Conservation (phyloP, 2,888 invertebrate species). For the Andrena praecox region DNA sequence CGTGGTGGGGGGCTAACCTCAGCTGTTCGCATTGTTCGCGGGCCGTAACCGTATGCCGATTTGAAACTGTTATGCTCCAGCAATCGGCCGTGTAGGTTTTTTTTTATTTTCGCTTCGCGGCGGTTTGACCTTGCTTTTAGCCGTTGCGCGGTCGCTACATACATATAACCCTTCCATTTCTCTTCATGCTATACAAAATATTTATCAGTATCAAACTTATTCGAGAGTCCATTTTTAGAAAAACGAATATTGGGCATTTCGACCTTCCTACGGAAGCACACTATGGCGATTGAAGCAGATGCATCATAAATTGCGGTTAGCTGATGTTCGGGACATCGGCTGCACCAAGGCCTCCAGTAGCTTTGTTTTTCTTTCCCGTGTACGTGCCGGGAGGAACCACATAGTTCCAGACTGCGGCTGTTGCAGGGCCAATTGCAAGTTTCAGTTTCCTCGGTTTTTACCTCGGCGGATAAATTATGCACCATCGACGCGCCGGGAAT, state of each 20-base stretch:
- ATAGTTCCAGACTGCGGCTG: background rate
- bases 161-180: no score
- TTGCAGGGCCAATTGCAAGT: constrained; percentile 13
- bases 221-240: background rate
- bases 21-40: no score
- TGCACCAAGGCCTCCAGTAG: background rate
- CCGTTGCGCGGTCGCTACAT: no score
- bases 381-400: background rate
- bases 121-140: no score
- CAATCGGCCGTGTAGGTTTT: no score
- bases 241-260: background rate
- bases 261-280: background rate
- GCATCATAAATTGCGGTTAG: constrained; percentile 11
- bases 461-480: constrained; percentile 10
- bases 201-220: no score
- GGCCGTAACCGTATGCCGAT: no score
- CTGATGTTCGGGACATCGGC: background rate
- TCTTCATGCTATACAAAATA: no score
- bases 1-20: no score
- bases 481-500: constrained; percentile 2
- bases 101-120: no score
- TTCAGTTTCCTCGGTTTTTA: constrained; percentile 29
- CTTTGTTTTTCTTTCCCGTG: constrained; percentile 6
- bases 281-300: no score
- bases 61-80: no score